A percentile compares a stretch with the other conserved stretches of the same genome.
Conservation (phyloP, 2,888 invertebrate species). For the Amphipoea lucens region DNA sequence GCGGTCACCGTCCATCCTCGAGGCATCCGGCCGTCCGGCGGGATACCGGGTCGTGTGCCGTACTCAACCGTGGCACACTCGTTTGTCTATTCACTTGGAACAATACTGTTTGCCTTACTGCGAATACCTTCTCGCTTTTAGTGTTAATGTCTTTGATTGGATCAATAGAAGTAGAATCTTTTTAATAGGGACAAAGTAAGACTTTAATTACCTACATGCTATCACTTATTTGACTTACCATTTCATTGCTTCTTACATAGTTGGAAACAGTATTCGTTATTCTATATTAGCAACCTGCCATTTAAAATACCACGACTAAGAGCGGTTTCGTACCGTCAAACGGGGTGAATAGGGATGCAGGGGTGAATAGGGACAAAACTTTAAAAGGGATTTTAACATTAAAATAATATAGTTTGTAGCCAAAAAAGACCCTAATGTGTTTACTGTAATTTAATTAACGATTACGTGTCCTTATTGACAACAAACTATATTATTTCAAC, state of each 20-base stretch:
- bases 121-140: conserved; percentile 35
- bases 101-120: conserved; percentile 54
- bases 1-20: conserved; percentile 66
- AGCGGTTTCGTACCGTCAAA: no score
- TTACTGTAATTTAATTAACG: no score
- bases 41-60: conserved; percentile 41
- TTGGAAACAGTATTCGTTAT: no score
- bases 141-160: conserved; percentile 8
- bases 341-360: no score
- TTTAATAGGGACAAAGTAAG: not conserved
- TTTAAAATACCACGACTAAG: no score
- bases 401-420: no score
- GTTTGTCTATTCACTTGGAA: conserved; percentile 55
- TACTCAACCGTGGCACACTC: conserved; percentile 52
- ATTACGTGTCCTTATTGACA: no score
- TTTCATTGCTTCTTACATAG: not conserved
- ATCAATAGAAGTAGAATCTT: not conserved
- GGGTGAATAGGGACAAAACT: no score
- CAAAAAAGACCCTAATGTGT: no score
- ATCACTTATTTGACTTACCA: not conserved
- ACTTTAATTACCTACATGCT: not conserved
- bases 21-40: conserved; percentile 54
- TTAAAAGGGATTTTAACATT: no score
- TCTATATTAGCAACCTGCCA: no score
- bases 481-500: no score